Conservation (phyloP, 1,140 invertebrate genomes). For the Ephestia elutella region DNA sequence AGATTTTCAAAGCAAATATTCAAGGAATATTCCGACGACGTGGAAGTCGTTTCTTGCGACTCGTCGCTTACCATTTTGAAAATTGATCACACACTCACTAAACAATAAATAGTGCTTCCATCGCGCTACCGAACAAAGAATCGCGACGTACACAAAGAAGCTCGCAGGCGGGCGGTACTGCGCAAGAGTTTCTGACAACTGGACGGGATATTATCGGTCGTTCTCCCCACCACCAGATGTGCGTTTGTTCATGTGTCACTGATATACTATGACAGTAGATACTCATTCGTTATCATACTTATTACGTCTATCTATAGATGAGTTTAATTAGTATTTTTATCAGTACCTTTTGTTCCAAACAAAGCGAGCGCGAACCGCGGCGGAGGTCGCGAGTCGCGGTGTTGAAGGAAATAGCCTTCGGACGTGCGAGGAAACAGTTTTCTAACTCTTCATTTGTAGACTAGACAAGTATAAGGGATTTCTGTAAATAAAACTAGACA, state of each 20-base stretch:
- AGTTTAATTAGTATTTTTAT: slow-evolving; percentile 4
- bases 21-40: slow-evolving; percentile 51
- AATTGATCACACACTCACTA: background rate
- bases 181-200: slow-evolving; percentile 25
- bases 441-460: too few relatives aligned
- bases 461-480: too few relatives aligned
- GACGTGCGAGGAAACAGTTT: background rate
- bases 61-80: slow-evolving; percentile 51
- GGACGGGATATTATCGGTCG: slow-evolving; percentile 49
- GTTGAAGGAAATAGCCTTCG: slow-evolving; percentile 1
- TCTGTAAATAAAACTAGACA: too few relatives aligned
- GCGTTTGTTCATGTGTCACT: background rate
- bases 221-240: slow-evolving; percentile 42
- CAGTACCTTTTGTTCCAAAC: slow-evolving; percentile 1
- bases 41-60: slow-evolving; percentile 55
- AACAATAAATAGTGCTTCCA: slow-evolving; percentile 45
- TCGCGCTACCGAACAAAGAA: slow-evolving; percentile 52
- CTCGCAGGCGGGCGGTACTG: slow-evolving; percentile 21
- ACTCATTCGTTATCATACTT: slow-evolving; percentile 33
- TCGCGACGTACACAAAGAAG: slow-evolving; percentile 54
- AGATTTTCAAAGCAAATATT: slow-evolving; percentile 60
- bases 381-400: background rate
- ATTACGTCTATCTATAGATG: slow-evolving; percentile 8
- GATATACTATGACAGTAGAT: background rate
- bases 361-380: background rate